Evolutionary conservation across 2,113 vertebrate species (phyloP).

Genomic region (Entomyzon cyanotis): DNA sequence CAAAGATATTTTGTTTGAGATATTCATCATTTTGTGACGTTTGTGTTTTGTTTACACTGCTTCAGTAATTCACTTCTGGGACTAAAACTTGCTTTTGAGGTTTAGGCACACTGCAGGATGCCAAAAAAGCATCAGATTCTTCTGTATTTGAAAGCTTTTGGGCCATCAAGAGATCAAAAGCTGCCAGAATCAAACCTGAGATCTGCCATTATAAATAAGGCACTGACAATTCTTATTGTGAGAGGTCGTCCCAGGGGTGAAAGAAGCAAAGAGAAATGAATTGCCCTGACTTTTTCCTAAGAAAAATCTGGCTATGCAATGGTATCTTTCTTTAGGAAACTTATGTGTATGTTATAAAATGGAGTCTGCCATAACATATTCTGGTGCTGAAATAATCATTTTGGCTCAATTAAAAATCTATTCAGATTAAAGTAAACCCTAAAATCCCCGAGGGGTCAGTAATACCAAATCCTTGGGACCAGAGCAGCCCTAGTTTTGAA

Average conservation of each 20-base stretch:
- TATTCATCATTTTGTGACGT: conserved; percentile 65
- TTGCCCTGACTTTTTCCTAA: background rate
- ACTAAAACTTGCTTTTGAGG: conserved; percentile 68
- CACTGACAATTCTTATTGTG: conserved; percentile 70
- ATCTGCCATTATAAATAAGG: conserved; percentile 80
- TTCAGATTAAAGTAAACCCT: background rate
- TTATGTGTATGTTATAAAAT: background rate
- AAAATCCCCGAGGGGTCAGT: background rate
- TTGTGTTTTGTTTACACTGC: conserved; percentile 72
- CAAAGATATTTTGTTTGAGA: conserved; percentile 70
- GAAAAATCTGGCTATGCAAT: conserved; percentile 14
- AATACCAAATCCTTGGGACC: background rate
- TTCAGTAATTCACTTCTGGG: conserved; percentile 72
- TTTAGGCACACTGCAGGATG: conserved; percentile 64
- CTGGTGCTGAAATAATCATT: background rate
- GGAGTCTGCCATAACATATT: background rate
- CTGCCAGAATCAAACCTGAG: conserved; percentile 81
- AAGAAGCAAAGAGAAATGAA: conserved; percentile 27
- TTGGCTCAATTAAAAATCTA: background rate
- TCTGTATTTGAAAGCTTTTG: conserved; percentile 69
- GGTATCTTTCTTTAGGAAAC: background rate
- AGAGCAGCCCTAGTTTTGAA: background rate
- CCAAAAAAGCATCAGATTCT: conserved; percentile 65
- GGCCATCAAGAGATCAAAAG: conserved; percentile 83
- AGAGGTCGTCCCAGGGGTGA: conserved; percentile 50